Base-by-base conservation (phyloP, 2,797 vertebrate species). In the Enteromius unitaeniatus region DNA sequence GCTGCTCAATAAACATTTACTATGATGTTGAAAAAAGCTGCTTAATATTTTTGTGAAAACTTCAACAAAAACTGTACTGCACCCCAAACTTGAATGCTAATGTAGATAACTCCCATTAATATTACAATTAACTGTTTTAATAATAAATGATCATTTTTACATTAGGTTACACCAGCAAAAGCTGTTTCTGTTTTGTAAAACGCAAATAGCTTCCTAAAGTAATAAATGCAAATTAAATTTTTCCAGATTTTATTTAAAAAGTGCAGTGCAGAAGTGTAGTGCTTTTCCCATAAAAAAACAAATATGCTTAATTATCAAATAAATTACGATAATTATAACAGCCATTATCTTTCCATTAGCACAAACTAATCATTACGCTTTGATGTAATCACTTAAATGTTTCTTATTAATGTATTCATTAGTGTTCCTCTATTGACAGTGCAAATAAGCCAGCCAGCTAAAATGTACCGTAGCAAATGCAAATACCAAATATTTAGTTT, bases 301-400 rank as follows among this genome's bases (percentile, higher is more conserved):
- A 83, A 83, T 55, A 67, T 55, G 17, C 60, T 31, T 83, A 76
- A 83, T 83, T 76, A 77, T 67, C 19, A 31, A 83, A 77, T 77
- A 23, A 77, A 77, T 47, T 60, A 15, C 26, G 34, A 58, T 83
- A 77, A 82, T 60, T 77, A 60, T 76, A 69, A 55, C 67, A 78
- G 51, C 67, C 84, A 86, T 86, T 86, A 86, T 82, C 34, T 72
- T 45, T 70, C 84, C 84, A 86, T 86, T 86, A 86, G 76, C 84
- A 82, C 67, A 81, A 69, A 60, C 51, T n/a, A 77, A 69, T 69
- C 49, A 69, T 69, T 77, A 47, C 5, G 3, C 26, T 58, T 68
- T 58, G 23, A 76, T 77, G 58, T 58, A 55, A 67, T 83, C 14
- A 75, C 17, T n/a, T 67, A 65, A 40, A 75, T 65, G 58, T 64